Evolutionary conservation across 2,888 invertebrate genomes (phyloP).

Genomic region (Gnatocerus cornutus): DNA sequence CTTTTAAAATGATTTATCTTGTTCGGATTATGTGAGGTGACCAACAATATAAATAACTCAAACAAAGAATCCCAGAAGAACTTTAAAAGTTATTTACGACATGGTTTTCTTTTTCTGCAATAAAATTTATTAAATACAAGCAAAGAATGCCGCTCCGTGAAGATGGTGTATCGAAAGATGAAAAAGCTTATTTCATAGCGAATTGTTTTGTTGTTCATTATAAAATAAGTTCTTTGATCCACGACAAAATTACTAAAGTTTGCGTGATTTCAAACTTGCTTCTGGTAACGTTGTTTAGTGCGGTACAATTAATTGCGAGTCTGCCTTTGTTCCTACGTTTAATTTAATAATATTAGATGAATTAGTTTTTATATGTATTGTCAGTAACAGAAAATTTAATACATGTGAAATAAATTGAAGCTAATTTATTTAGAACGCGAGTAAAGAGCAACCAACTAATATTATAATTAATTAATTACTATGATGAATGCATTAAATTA

Average conservation of each 20-base stretch:
- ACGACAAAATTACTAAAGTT: conserved; percentile 43
- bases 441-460: neutral
- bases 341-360: conserved; percentile 16
- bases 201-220: conserved; percentile 45
- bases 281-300: conserved; percentile 36
- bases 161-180: conserved; percentile 7
- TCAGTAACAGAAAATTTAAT: neutral
- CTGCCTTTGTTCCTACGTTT: conserved; percentile 22
- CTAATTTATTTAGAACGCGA: conserved; percentile 1
- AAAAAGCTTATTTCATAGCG: conserved; percentile 42
- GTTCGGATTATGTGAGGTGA: conserved; percentile 13
- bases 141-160: conserved; percentile 16
- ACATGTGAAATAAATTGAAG: neutral
- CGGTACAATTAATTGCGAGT: conserved; percentile 29
- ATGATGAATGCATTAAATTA: conserved; percentile 12
- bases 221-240: conserved; percentile 44
- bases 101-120: conserved; percentile 24
- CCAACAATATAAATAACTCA: conserved; percentile 25
- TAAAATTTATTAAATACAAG: conserved; percentile 27
- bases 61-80: conserved; percentile 19
- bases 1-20: neutral
- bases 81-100: conserved; percentile 34
- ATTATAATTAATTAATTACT: conserved; percentile 9
- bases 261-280: conserved; percentile 44
- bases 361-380: conserved; percentile 5